Conservation (phyloP, 2,113 vertebrate genomes). For the Columbina picui region DNA sequence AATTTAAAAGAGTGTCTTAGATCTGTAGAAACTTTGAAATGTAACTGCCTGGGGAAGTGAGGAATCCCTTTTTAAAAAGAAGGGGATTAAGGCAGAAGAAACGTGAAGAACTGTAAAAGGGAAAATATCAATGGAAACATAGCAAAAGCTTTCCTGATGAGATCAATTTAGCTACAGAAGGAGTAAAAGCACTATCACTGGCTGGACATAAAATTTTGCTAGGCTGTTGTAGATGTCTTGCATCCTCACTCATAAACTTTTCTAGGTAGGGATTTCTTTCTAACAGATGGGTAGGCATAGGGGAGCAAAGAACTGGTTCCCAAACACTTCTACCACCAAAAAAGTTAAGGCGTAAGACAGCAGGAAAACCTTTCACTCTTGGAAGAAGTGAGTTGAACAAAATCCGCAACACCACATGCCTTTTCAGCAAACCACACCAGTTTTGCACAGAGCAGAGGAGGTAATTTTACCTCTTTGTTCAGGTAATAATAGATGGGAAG, state of each 20-base stretch:
- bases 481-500: slow-evolving; percentile 28
- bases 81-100: slow-evolving; percentile 21
- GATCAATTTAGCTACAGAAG: neutral
- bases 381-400: neutral
- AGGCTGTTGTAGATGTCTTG: neutral
- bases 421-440: neutral
- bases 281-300: neutral
- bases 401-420: neutral
- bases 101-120: neutral
- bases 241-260: neutral
- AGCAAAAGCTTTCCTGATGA: neutral
- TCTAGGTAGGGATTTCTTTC: neutral
- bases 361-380: neutral
- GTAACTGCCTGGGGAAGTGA: neutral
- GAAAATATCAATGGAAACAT: slow-evolving; percentile 14
- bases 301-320: neutral
- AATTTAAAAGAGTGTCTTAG: neutral
- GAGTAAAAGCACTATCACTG: neutral
- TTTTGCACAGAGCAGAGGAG: neutral
- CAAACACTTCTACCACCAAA: neutral
- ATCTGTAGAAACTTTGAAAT: neutral
- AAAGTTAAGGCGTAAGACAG: neutral
- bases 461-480: slow-evolving; percentile 32
- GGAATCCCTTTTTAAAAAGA: slow-evolving; percentile 35
- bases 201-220: slow-evolving; percentile 28